Conservation (phyloP, 2,113 vertebrate species). For the Rousettus leschenaultii region DNA sequence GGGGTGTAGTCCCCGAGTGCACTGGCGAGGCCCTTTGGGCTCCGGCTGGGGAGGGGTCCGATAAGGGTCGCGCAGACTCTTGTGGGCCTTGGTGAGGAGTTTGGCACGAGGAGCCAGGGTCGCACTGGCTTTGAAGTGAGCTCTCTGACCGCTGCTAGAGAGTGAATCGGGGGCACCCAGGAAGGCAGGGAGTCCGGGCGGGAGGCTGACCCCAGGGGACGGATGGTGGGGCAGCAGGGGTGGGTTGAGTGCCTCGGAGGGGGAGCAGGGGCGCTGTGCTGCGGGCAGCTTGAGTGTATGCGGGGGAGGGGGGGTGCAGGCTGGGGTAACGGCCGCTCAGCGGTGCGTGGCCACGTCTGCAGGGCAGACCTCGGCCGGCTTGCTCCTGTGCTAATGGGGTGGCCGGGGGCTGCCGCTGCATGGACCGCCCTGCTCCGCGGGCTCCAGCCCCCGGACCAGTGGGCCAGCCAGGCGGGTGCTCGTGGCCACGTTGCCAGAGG, state of each 20-base stretch:
- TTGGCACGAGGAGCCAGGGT: neutral
- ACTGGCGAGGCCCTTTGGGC: no score
- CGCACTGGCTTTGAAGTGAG: neutral
- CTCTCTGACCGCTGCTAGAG: neutral
- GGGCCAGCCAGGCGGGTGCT: accelerated
- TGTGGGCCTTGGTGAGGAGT: accelerated
- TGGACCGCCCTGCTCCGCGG: accelerated
- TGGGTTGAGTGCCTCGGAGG: neutral
- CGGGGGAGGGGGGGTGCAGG: neutral
- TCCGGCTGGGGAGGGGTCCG: neutral
- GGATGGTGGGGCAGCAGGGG: accelerated
- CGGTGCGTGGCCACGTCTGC: neutral
- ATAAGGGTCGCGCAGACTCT: accelerated
- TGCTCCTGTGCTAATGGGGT: accelerated
- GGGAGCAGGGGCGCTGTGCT: neutral
- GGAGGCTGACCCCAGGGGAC: neutral
- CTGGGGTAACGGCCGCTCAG: no score
- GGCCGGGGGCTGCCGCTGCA: accelerated
- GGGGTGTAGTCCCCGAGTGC: no score
- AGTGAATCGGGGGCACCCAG: accelerated
- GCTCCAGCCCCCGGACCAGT: neutral
- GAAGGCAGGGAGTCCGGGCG: neutral
- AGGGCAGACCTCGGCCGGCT: neutral
- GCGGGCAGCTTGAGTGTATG: no score
- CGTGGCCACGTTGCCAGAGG: accelerated